Conservation (phyloP, 2,797 vertebrate genomes). For the Rhinichthys osculus region DNA sequence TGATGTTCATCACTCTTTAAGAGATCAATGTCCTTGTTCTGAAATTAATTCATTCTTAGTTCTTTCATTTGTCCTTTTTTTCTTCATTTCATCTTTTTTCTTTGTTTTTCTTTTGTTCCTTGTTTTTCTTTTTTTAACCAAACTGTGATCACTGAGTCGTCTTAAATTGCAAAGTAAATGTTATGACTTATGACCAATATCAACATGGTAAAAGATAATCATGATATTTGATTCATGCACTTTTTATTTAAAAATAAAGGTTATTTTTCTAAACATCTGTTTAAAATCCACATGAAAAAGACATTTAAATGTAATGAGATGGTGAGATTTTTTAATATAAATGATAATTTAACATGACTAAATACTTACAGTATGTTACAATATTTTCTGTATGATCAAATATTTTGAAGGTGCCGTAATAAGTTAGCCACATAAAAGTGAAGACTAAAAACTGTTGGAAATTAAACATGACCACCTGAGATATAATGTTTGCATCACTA, state of each 20-base stretch:
- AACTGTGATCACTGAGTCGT: background rate
- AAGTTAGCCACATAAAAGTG: background rate
- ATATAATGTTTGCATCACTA: constrained; percentile 22
- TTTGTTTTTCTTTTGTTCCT: background rate
- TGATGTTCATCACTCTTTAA: background rate
- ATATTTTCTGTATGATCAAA: background rate
- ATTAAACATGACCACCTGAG: constrained; percentile 18
- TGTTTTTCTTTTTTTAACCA: background rate
- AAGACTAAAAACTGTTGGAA: background rate
- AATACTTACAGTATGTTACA: background rate
- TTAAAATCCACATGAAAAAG: background rate
- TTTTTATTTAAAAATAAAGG: constrained; percentile 29
- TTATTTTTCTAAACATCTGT: constrained; percentile 34
- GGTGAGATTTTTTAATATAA: background rate
- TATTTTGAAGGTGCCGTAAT: background rate
- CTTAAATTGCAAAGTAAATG: background rate
- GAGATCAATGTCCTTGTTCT: background rate
- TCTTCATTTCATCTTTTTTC: background rate
- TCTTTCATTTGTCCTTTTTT: background rate
- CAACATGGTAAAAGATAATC: background rate
- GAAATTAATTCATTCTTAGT: background rate
- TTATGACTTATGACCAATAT: background rate
- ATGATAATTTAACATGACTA: background rate
- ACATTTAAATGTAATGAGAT: background rate
- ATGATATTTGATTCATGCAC: constrained; percentile 5